Conservation (phyloP, 2,888 invertebrate genomes). For the Alentia gelatinosa region DNA sequence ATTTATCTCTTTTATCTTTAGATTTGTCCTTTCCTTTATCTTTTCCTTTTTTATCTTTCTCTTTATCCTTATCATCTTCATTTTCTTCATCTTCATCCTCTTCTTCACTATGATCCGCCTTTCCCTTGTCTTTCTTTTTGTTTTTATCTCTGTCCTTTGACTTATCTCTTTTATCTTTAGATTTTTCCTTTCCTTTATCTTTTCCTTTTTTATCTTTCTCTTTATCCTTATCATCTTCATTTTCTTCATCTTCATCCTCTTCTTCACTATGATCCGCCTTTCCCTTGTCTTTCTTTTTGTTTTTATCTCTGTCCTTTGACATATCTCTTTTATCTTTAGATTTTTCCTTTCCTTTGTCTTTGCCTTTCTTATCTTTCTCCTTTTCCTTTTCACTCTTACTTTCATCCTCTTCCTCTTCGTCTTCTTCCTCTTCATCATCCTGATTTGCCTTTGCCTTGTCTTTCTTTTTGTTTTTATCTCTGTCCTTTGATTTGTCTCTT, state of each 20-base stretch:
- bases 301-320: neutral
- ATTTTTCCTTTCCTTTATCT: neutral
- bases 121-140: neutral
- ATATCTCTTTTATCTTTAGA: neutral
- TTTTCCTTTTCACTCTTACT: too few relatives aligned
- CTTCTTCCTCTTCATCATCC: neutral
- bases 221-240: neutral
- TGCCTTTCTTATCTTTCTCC: neutral
- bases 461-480: neutral
- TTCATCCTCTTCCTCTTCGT: neutral
- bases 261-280: neutral
- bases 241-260: conserved; percentile 5
- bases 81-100: neutral
- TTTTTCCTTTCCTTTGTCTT: conserved; percentile 21
- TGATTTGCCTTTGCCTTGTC: neutral
- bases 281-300: neutral
- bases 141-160: neutral
- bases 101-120: neutral
- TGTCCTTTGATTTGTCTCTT: neutral
- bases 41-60: conserved; percentile 1
- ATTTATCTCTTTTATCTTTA: neutral
- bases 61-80: conserved; percentile 10
- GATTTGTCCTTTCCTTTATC: neutral
- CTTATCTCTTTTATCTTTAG: conserved; percentile 3
- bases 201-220: neutral